Conservation (phyloP, 2,113 vertebrate genomes). For the Carassius gibelio region DNA sequence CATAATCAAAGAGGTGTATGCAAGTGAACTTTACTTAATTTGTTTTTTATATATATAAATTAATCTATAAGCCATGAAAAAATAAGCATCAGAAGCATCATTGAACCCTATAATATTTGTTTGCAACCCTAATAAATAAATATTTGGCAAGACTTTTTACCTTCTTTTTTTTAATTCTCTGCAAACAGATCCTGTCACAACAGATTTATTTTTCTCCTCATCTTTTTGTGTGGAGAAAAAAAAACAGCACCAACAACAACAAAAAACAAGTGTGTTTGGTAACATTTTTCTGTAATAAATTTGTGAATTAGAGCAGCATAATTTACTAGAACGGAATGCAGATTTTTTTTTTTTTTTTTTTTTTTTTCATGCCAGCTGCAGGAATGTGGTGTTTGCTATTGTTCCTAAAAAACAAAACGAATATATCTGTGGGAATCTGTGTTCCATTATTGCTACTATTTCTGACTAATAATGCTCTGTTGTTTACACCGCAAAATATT, state of each 20-base stretch:
- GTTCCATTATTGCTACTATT: conserved; percentile 49
- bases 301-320: conserved; percentile 51
- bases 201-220: conserved; percentile 30
- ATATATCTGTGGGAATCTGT: conserved; percentile 36
- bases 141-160: conserved; percentile 53
- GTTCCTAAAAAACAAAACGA: conserved; percentile 57
- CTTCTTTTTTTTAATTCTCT: conserved; percentile 48
- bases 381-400: conserved; percentile 38
- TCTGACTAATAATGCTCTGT: conserved; percentile 43
- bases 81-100: conserved; percentile 43
- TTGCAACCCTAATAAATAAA: conserved; percentile 59
- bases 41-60: neutral
- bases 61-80: neutral
- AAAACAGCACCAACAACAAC: too few species aligned
- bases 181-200: conserved; percentile 51
- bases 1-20: neutral
- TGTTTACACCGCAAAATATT: conserved; percentile 54
- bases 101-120: conserved; percentile 48
- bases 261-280: conserved; percentile 14
- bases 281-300: conserved; percentile 47
- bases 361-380: conserved; percentile 4
- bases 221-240: neutral
- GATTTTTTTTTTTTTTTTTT: conserved; percentile 41
- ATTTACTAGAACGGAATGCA: conserved; percentile 47
- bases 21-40: neutral